Base-by-base conservation (phyloP, 2,797 vertebrate genomes). In the Aldrovandia affinis region DNA sequence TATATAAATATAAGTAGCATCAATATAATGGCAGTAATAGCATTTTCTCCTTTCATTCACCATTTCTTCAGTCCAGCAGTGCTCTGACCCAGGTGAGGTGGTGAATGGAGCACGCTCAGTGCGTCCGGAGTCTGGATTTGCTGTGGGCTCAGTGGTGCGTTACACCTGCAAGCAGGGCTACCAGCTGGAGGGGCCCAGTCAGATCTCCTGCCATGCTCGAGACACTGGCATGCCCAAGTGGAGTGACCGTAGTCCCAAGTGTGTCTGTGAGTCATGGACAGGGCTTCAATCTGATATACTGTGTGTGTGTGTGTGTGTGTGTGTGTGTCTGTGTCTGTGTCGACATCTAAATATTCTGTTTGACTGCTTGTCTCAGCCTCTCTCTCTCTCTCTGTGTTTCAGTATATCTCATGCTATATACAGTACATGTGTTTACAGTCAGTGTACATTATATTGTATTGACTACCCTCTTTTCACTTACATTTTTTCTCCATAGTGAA, bases 181-280 rank as follows among this genome's bases (percentile, higher is more conserved):
- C 78, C 96, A 97, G 80, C 93, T 98, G 54, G 97, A 98, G 85
- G 97, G 97, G 44, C 96, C 96, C 0, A 95, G 94, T 9, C 95
- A 96, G 18, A 96, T 98, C 88, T 96, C 97, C 52, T 98, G 97
- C 92, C 96, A 97, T 5, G 97, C 95, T 57, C 94, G 97, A 54
- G 97, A 98, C 93, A 97, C 96, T 0, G 97, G 96, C 57, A 97
- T 95, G 28, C 97, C 97, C 44, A 98, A 98, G 85, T 98, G 97
- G 97, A 98, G 97, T 0, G 97, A 98, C 91, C 96, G 96, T 83
- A 96, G 96, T 89, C 97, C 97, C 20, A 98, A 98, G 87, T 98
- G 97, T 94, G 96, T 97, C 93, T 94, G 97, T 98, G 91, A 97
- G 97, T 97, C 59, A 18, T 10, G 25, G 25, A 1, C 39, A 47